These are phyloP conservation scores for Microcebus griseorufus DNA, from an alignment of 2,113 vertebrate genomes.

Conservation along the genomic window DNA sequence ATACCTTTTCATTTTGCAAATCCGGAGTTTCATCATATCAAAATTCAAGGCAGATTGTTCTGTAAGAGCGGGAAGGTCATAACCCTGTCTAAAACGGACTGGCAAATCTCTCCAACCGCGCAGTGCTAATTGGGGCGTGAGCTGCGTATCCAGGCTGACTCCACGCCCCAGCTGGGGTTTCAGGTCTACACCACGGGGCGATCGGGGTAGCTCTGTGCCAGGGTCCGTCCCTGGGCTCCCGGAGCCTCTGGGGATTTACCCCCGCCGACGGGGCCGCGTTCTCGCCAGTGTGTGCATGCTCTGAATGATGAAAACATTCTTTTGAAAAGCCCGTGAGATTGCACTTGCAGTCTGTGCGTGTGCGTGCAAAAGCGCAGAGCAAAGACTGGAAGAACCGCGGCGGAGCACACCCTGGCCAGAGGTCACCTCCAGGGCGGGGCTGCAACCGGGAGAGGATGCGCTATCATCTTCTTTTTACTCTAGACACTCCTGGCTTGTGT, in stretches of 20 bases:
- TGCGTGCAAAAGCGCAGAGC: neutral
- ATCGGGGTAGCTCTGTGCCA: neutral
- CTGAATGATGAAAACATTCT: neutral
- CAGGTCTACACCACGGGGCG: neutral
- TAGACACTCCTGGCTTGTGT: neutral
- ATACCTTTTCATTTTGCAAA: slow-evolving; percentile 49
- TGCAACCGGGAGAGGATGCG: neutral
- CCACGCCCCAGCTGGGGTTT: neutral
- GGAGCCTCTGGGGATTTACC: neutral
- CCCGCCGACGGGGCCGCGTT: neutral
- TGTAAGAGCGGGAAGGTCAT: neutral
- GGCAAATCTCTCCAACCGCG: neutral
- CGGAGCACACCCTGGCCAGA: neutral
- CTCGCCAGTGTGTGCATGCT: neutral
- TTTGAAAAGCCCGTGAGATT: neutral
- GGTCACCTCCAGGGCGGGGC: neutral
- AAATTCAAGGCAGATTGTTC: slow-evolving; percentile 23
- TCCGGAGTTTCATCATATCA: neutral
- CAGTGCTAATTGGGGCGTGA: slow-evolving; percentile 15
- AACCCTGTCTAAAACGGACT: neutral
- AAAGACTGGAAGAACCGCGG: neutral
- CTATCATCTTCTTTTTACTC: neutral
- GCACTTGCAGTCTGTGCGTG: neutral
- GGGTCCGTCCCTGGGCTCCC: neutral
- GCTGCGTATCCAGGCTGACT: neutral